Percentiles rank a stretch among this genome's conserved stretches.
Conservation (phyloP, 2,888 invertebrate species). For the Netelia fuscicornis region DNA sequence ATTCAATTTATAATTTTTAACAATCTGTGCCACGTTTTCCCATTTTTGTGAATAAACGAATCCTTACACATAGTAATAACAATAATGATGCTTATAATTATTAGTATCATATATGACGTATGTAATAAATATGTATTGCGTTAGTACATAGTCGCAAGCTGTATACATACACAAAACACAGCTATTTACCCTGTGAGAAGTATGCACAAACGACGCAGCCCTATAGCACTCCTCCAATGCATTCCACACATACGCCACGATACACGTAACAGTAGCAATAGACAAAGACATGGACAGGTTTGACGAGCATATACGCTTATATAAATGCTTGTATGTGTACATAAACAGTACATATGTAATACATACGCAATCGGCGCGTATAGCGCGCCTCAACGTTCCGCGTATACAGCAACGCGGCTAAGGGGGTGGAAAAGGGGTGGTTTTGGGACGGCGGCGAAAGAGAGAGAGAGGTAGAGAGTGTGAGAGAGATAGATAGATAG, state of each 20-base stretch:
- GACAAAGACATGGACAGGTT: slow-evolving; percentile 30
- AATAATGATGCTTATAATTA: too few relatives aligned
- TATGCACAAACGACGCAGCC: slow-evolving; percentile 41
- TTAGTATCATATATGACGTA: too few relatives aligned
- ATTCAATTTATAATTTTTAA: too few relatives aligned
- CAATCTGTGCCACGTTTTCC: too few relatives aligned
- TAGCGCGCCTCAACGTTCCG: slow-evolving; percentile 58
- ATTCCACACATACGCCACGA: neutral
- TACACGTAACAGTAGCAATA: slow-evolving; percentile 39
- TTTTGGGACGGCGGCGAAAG: slow-evolving; percentile 10
- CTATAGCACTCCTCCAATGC: slow-evolving; percentile 34
- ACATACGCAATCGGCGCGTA: slow-evolving; percentile 58
- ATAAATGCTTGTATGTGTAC: slow-evolving; percentile 32
- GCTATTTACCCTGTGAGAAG: slow-evolving; percentile 54
- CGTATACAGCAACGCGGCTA: slow-evolving; percentile 42
- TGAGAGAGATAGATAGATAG: too few relatives aligned
- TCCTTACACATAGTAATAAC: too few relatives aligned
- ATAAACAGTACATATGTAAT: slow-evolving; percentile 40
- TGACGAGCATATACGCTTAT: slow-evolving; percentile 9
- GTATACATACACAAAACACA: slow-evolving; percentile 28
- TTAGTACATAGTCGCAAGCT: neutral
- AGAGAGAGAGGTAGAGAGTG: too few relatives aligned
- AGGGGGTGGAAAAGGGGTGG: slow-evolving; percentile 10
- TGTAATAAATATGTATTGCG: neutral
- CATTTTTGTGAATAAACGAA: too few relatives aligned